Conservation (phyloP, 2,797 vertebrate genomes). For the Crenuchus spilurus region DNA sequence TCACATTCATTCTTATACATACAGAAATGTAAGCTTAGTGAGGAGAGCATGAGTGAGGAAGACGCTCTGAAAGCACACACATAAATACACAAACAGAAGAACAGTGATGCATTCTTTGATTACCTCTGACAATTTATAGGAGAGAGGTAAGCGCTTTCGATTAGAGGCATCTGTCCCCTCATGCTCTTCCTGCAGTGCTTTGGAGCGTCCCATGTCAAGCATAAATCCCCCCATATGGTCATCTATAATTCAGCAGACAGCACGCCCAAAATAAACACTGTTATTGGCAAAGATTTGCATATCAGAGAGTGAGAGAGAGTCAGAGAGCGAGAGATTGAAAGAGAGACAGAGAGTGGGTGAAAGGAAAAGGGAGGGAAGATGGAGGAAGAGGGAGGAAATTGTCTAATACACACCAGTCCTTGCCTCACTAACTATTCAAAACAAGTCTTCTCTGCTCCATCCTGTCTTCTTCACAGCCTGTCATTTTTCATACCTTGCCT, state of each 20-base stretch:
- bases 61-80: constrained; percentile 29
- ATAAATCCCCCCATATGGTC: constrained; percentile 72
- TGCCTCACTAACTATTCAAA: background rate
- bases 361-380: background rate
- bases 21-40: background rate
- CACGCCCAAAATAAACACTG: constrained; percentile 69
- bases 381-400: background rate
- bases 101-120: constrained; percentile 52
- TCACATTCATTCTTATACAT: no score
- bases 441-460: background rate
- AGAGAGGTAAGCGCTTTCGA: constrained; percentile 67
- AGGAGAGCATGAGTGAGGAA: background rate
- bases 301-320: constrained; percentile 39
- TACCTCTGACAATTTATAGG: constrained; percentile 67
- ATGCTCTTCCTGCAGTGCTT: constrained; percentile 58
- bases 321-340: background rate
- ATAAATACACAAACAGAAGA: constrained; percentile 17
- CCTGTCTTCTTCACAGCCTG: background rate
- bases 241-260: constrained; percentile 76
- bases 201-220: constrained; percentile 49
- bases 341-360: background rate
- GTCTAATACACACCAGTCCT: constrained; percentile 23
- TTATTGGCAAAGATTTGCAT: constrained; percentile 69
- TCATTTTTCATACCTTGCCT: constrained; percentile 19
- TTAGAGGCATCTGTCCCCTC: constrained; percentile 72